phyloP scores from a whole-genome alignment of 2,888 invertebrate species.

The Latrodectus hesperus region DNA sequence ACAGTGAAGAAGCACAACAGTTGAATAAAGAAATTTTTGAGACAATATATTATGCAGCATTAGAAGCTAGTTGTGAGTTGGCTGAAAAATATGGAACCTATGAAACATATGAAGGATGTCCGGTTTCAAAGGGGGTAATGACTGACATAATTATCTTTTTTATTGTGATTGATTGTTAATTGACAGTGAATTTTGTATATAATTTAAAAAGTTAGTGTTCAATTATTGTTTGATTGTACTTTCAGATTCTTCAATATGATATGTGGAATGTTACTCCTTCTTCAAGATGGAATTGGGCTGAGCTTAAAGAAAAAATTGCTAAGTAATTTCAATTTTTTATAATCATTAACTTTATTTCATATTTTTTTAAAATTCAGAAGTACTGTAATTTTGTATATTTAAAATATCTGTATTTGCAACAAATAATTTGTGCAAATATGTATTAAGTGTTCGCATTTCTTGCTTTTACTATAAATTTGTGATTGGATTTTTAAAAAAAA shows the following conservation, averaged over 20 bases:
- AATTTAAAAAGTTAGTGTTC: too few relatives aligned
- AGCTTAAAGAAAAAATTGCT: slow-evolving; percentile 87
- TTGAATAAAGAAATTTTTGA: slow-evolving; percentile 98
- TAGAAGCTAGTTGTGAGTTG: slow-evolving; percentile 96
- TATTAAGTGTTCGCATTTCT: too few relatives aligned
- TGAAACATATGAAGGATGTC: slow-evolving; percentile 92
- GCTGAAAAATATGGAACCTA: slow-evolving; percentile 90
- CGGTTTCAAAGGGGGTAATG: slow-evolving; percentile 90
- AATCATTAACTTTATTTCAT: too few relatives aligned
- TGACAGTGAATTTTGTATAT: too few relatives aligned
- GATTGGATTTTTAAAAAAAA: too few relatives aligned
- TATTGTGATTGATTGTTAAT: too few relatives aligned
- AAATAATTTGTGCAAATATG: too few relatives aligned
- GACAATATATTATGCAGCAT: slow-evolving; percentile 96
- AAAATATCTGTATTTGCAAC: too few relatives aligned
- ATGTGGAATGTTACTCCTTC: slow-evolving; percentile 96
- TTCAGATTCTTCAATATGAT: slow-evolving; percentile 92
- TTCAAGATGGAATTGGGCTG: slow-evolving; percentile 90
- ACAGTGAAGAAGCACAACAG: slow-evolving; percentile 87
- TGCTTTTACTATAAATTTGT: too few relatives aligned
- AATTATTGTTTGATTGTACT: not conserved
- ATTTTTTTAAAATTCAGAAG: too few relatives aligned
- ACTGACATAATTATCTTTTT: slow-evolving; percentile 65
- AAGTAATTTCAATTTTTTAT: slow-evolving; percentile 75
- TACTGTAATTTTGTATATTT: too few relatives aligned